Conservation (phyloP, 1,140 invertebrate species). For the Pseudoatta argentina region DNA sequence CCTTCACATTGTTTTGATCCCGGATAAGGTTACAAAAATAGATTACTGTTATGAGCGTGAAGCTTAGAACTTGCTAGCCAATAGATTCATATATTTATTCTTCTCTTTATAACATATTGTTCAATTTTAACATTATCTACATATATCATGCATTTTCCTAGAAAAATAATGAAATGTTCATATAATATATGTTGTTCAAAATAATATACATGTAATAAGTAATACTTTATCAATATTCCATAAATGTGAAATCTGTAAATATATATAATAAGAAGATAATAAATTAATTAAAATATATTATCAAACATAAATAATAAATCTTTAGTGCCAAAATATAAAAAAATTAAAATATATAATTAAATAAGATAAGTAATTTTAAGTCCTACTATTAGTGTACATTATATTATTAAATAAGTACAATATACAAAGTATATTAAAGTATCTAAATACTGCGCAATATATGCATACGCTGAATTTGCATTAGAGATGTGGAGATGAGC, state of each 20-base stretch:
- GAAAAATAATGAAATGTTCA: background rate
- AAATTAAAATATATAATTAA: background rate
- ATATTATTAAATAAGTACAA: conserved; percentile 30
- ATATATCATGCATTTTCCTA: background rate
- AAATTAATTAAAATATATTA: background rate
- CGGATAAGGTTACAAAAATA: conserved; percentile 58
- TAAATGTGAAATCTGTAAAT: too few species aligned
- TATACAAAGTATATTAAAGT: background rate
- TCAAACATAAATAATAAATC: background rate
- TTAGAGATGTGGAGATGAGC: conserved; percentile 44
- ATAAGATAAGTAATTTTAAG: background rate
- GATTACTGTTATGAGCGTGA: background rate
- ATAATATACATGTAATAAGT: too few species aligned
- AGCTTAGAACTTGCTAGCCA: background rate
- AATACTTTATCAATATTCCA: too few species aligned
- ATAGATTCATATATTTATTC: conserved; percentile 35
- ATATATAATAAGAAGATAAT: background rate
- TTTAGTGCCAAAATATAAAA: too few species aligned
- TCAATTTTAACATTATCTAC: conserved; percentile 32
- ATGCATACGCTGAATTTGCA: conserved; percentile 19
- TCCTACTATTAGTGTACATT: background rate
- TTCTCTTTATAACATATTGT: background rate
- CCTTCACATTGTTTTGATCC: conserved; percentile 43
- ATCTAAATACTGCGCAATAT: conserved; percentile 34
- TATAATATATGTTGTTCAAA: background rate